Evolutionary conservation across 2,888 invertebrate species (phyloP), one percentile per base, ranked within the genome.

Genomic region (Carabus problematicus): DNA sequence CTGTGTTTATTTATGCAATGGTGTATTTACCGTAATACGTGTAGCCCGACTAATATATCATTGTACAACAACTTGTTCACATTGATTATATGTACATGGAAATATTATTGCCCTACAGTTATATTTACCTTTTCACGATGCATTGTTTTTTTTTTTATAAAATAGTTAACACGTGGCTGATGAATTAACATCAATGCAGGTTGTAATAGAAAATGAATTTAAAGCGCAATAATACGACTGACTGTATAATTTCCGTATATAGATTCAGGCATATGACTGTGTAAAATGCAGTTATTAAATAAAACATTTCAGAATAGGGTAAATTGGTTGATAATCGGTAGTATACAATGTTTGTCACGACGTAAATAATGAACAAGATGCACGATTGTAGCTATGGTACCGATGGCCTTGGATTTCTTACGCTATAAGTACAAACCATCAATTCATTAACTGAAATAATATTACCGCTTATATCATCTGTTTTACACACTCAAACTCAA

Each of bases 351-450:
- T 29, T 64, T 43, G 39, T 43, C 52, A 52, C 11, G 52, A 11
- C n/a, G 42, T 43, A 16, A 55, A 29, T 64, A 64, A 64, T 64
- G 55, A 64, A 56, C 64, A 18, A 55, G 52, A 55, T 41, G 64
- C n/a, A n/a, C 52, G 55, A 64, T 64, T 64, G 56, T 64, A 55
- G 42, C 56, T 14, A 52, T 52, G 56, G 39, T 56, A 47, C 56
- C 39, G 18, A 55, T 56, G 64, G 55, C 64, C 64, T 64, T 64
- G 43, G 29, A 55, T 14, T 45, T 52, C 54, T 54, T 52, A n/a
- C n/a, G n/a, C 40, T 64, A 64, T 64, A 64, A 64, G 56, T 64
- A 64, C 55, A 64, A 49, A 16, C 41, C 63, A 64, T 56, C 56
- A 56, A 64, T 45, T 64, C 45, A 64, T 56, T 56, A 8, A 45